phyloP scores from a whole-genome alignment of 2,797 vertebrate genomes.

The Hypotaenidia okinawae region DNA sequence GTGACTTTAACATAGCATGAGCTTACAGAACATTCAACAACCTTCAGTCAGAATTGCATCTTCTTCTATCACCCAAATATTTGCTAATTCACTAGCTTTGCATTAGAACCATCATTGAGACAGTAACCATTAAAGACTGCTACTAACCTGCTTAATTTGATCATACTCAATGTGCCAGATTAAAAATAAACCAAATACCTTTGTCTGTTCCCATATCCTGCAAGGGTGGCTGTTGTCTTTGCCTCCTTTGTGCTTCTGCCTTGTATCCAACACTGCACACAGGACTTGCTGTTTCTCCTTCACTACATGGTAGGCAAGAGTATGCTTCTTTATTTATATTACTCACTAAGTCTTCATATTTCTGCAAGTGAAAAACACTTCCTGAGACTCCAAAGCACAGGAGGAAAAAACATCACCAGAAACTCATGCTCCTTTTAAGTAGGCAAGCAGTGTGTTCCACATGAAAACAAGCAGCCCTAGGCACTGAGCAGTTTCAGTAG shows the following conservation, averaged over 20 bases:
- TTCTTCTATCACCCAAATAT: background rate
- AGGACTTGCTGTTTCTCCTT: conserved; percentile 13
- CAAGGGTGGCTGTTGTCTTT: background rate
- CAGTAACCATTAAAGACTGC: background rate
- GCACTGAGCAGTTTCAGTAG: background rate
- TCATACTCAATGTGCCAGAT: background rate
- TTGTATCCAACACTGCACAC: background rate
- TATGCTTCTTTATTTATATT: background rate
- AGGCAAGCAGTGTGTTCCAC: background rate
- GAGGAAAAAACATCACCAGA: background rate
- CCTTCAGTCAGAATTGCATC: background rate
- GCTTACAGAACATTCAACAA: background rate
- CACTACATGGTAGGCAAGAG: background rate
- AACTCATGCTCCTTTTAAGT: background rate
- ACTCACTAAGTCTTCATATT: background rate
- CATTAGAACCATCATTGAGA: background rate
- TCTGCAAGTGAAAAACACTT: conserved; percentile 66
- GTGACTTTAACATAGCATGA: background rate
- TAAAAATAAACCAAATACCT: conserved; percentile 51
- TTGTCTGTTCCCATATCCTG: conserved; percentile 29
- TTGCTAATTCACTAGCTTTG: background rate
- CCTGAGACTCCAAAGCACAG: background rate
- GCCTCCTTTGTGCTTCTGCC: conserved; percentile 1
- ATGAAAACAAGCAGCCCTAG: background rate
- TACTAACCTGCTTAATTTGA: background rate